These are phyloP conservation scores for Cryptoprocta ferox DNA, from an alignment of 2,797 vertebrate species.

Conservation along the genomic window DNA sequence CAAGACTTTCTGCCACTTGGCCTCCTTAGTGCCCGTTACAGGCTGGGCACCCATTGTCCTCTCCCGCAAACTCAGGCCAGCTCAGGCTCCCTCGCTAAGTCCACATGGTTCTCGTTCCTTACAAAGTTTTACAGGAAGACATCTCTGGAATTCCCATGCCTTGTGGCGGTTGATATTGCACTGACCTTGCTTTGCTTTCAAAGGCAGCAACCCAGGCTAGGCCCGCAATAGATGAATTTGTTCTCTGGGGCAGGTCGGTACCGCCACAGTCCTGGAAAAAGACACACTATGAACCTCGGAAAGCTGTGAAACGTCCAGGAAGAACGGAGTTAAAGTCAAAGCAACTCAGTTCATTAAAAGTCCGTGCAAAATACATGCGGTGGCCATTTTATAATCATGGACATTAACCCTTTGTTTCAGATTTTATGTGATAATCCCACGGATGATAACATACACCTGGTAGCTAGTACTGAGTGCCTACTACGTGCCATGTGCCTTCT, in stretches of 20 bases:
- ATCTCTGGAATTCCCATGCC: conserved; percentile 49
- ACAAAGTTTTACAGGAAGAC: not conserved
- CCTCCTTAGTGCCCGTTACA: conserved; percentile 36
- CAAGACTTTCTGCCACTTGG: conserved; percentile 94
- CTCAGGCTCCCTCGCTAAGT: not conserved
- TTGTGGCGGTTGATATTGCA: not conserved
- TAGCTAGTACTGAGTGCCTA: not conserved
- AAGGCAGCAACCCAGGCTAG: not conserved
- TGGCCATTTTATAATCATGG: not conserved
- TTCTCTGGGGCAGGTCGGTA: conserved; percentile 24
- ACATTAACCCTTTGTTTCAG: not conserved
- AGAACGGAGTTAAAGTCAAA: not conserved
- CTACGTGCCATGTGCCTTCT: not conserved
- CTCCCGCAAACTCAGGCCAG: not conserved
- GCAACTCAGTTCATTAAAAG: not conserved
- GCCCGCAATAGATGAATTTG: not conserved
- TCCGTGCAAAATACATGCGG: not conserved
- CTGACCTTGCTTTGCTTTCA: not conserved
- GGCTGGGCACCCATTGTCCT: conserved; percentile 49
- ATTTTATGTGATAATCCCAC: not conserved
- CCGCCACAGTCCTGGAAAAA: conserved; percentile 60
- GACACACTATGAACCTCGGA: not conserved
- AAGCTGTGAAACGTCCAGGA: not conserved
- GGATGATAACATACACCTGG: not conserved
- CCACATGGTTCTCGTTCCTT: not conserved